phyloP scores from a whole-genome alignment of 1,140 invertebrate genomes.

The Cotesia typhae region DNA sequence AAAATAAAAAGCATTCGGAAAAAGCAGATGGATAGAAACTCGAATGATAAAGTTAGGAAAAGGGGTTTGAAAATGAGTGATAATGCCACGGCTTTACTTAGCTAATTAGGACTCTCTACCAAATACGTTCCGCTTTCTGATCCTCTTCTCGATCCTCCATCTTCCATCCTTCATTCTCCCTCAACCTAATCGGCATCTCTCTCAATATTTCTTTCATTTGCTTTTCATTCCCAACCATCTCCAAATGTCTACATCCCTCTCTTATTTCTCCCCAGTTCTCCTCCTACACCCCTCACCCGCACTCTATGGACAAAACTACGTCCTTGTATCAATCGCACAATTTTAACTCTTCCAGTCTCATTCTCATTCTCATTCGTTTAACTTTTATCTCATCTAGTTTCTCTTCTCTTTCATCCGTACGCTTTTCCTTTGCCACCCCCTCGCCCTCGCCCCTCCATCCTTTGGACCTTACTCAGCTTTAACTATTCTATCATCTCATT shows the following conservation, averaged over 20 bases:
- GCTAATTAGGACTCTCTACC: conserved; percentile 62
- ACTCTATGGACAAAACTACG: too few relatives aligned
- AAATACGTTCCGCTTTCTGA: conserved; percentile 36
- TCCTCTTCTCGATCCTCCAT: conserved; percentile 36
- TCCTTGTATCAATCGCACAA: too few relatives aligned
- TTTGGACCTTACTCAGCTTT: too few relatives aligned
- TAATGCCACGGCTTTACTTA: conserved; percentile 66
- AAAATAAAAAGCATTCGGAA: conserved; percentile 15
- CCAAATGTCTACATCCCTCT: conserved; percentile 1
- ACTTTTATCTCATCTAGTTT: too few relatives aligned
- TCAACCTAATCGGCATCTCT: not conserved
- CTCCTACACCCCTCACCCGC: too few relatives aligned
- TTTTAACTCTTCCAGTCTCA: too few relatives aligned
- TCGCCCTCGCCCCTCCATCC: too few relatives aligned
- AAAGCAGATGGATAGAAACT: conserved; percentile 35
- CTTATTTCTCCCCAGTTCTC: too few relatives aligned
- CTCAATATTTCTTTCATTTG: not conserved
- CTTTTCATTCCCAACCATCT: conserved; percentile 12
- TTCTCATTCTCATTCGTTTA: too few relatives aligned
- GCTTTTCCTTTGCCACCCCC: too few relatives aligned
- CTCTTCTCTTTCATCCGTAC: too few relatives aligned
- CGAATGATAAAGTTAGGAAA: conserved; percentile 44
- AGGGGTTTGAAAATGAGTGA: conserved; percentile 62
- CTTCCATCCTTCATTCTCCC: conserved; percentile 32
- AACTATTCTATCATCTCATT: too few relatives aligned